Base-by-base conservation (phyloP, 1,140 invertebrate genomes). In the Triops longicaudatus region DNA sequence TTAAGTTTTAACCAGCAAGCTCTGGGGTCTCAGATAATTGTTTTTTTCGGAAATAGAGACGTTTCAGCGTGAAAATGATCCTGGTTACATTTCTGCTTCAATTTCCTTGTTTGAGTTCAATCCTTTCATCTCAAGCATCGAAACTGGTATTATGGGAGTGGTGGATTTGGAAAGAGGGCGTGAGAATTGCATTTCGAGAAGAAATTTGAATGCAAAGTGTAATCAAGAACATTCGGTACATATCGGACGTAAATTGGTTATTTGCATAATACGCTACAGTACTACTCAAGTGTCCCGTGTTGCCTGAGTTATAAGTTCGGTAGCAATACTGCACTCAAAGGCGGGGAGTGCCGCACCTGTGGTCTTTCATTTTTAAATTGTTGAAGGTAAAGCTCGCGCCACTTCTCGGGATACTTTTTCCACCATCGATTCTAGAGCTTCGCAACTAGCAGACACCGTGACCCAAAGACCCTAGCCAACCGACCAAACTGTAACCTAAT, bases 401-500 rank as follows among this genome's bases (percentile, higher is more conserved):
- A 17, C n/a, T 22, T n/a, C 50, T 63, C 50, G 5, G 17, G 50
- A 63, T 63, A 63, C 50, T 63, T 63, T 9, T 63, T 37, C 31
- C 31, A 7, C 50, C 50, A 63, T 63, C 50, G 50, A 63, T 63
- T 63, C 50, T 22, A 63, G 6, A 63, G 50, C 50, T 17, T 63
- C 50, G 50, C 31, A 63, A 22, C n/a, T 17, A 63, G 50, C 50
- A 63, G 31, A 37, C n/a, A 14, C 50, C 50, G 17, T 63, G 50
- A 63, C 50, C 50, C 3, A 63, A 63, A 22, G 22, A 63, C 14
- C 14, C 50, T 63, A 63, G 50, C 50, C 50, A 63, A 63, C 50
- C 50, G 22, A 63, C 50, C 50, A 63, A 63, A 63, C 50, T n/a
- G 50, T 63, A 63, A 63, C 22, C 50, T 63, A 63, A 63, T 63